phyloP scores from a whole-genome alignment of 2,113 vertebrate genomes.

The Poeciliopsis turrubarensis region DNA sequence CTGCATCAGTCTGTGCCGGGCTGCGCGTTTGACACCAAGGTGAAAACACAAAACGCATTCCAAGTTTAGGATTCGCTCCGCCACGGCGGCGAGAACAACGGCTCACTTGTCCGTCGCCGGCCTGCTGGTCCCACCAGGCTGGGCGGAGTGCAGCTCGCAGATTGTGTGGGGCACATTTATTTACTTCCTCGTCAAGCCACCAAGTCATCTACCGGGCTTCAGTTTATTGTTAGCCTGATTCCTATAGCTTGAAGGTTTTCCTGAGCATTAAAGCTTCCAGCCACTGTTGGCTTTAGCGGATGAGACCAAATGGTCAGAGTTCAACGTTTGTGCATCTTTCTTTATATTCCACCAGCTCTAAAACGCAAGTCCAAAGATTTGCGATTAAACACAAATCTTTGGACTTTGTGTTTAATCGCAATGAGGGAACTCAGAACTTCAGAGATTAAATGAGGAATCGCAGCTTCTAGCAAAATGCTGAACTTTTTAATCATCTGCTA shows the following conservation, averaged over 20 bases:
- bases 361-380: too few species aligned
- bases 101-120: neutral
- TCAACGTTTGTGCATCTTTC: neutral
- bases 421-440: too few species aligned
- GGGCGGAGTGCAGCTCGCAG: too few species aligned
- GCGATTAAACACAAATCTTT: too few species aligned
- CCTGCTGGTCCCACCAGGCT: neutral
- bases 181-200: neutral
- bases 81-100: neutral
- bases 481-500: too few species aligned
- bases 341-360: neutral
- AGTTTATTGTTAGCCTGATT: neutral
- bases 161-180: too few species aligned
- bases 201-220: neutral
- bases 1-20: neutral
- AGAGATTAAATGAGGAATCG: too few species aligned
- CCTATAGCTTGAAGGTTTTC: neutral
- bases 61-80: neutral
- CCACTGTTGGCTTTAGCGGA: neutral
- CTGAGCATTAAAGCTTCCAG: too few species aligned
- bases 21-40: neutral
- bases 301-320: neutral
- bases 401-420: too few species aligned
- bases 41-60: too few species aligned
- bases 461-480: too few species aligned